These are phyloP conservation scores for Agrilus planipennis DNA, from an alignment of 1,140 invertebrate genomes.

Conservation along the genomic window DNA sequence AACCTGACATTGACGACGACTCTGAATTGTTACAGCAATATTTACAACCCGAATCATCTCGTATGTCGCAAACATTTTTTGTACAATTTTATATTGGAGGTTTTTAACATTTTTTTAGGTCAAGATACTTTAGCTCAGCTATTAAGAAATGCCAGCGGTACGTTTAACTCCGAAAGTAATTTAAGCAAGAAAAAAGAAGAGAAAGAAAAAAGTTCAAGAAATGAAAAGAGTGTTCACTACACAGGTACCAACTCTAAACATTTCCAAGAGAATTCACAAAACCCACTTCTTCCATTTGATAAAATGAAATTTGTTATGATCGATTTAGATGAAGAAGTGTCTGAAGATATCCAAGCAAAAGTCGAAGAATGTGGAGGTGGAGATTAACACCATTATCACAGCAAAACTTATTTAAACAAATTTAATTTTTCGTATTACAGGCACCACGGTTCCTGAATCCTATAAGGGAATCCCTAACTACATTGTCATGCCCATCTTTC, in stretches of 20 bases:
- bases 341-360: conserved; percentile 9
- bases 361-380: conserved; percentile 14
- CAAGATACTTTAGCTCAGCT: conserved; percentile 15
- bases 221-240: too few species aligned
- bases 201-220: conserved; percentile 3
- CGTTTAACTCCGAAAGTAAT: neutral
- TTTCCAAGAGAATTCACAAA: too few species aligned
- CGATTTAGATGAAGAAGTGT: conserved; percentile 35
- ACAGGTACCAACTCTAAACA: too few species aligned
- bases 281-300: too few species aligned
- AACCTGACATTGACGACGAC: neutral
- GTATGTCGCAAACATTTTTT: too few species aligned
- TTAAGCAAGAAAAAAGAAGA: too few species aligned
- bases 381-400: conserved; percentile 25
- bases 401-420: neutral
- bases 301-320: conserved; percentile 36
- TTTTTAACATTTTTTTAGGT: conserved; percentile 6
- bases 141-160: conserved; percentile 4
- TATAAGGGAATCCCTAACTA: conserved; percentile 44
- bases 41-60: conserved; percentile 8
- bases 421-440: conserved; percentile 1
- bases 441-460: conserved; percentile 29
- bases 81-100: too few species aligned
- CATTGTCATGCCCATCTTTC: conserved; percentile 38
- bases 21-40: conserved; percentile 17